Evolutionary conservation across 2,113 vertebrate species (phyloP).

Genomic region (Mesembrinibis cayennensis): DNA sequence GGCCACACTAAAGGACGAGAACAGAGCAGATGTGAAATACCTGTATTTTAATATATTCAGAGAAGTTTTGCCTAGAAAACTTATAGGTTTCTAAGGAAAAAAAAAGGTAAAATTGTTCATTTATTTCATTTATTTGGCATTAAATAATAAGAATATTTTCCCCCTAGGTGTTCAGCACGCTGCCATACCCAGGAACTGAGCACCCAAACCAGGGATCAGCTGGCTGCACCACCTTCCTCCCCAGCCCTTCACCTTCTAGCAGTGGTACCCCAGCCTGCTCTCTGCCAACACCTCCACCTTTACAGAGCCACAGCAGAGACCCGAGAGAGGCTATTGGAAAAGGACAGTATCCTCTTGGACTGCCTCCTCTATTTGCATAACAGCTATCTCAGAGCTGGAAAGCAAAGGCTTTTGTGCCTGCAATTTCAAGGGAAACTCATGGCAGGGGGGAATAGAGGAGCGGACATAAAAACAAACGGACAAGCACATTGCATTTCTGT

Average conservation of each 20-base stretch:
- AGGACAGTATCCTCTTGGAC: not conserved
- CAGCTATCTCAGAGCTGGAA: not conserved
- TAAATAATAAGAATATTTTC: not conserved
- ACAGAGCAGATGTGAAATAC: not conserved
- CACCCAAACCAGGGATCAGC: not conserved
- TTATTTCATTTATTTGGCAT: not conserved
- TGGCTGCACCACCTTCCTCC: not conserved
- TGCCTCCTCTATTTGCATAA: not conserved
- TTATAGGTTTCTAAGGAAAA: not conserved
- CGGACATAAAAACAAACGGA: not conserved
- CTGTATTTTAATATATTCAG: not conserved
- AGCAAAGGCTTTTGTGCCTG: not conserved
- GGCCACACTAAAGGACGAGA: not conserved
- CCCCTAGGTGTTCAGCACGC: not conserved
- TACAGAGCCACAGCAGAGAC: not conserved
- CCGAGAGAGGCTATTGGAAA: not conserved
- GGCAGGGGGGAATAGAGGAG: not conserved
- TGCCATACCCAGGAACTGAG: not conserved
- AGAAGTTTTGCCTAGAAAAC: not conserved
- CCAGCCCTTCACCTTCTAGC: not conserved
- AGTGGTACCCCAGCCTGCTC: not conserved
- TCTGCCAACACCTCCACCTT: not conserved
- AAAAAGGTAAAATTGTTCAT: not conserved
- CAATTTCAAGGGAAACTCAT: not conserved
- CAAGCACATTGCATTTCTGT: not conserved